Conservation (phyloP, 2,113 vertebrate genomes). For the Tinamus guttatus region DNA sequence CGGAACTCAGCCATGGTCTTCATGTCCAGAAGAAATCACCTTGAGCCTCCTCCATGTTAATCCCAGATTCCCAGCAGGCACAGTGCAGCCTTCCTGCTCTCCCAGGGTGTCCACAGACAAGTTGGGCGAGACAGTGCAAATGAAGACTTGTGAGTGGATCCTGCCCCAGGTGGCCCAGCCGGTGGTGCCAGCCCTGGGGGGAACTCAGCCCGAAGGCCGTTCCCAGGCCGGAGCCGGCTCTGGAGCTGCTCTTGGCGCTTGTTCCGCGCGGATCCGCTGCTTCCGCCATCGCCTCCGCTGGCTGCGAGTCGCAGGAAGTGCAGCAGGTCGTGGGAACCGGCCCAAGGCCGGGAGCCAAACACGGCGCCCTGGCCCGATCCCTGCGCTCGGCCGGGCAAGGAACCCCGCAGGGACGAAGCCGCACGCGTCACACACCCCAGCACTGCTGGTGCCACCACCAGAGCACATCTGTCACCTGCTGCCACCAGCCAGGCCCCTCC, state of each 20-base stretch:
- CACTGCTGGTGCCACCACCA: no score
- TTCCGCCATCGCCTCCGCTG: background rate
- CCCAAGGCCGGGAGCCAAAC: background rate
- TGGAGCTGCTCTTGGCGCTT: background rate
- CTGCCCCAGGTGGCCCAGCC: rapidly evolving
- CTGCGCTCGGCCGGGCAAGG: rapidly evolving
- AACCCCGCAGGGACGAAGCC: rapidly evolving
- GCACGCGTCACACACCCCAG: no score
- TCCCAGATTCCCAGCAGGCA: background rate
- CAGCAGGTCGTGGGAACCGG: conserved; percentile 31
- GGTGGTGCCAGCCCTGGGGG: background rate
- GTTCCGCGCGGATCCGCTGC: background rate
- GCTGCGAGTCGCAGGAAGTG: background rate
- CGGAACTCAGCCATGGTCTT: background rate
- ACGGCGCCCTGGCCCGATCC: rapidly evolving
- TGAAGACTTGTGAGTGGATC: rapidly evolving
- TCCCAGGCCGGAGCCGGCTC: background rate
- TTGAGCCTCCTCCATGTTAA: background rate
- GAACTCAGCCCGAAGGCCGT: background rate
- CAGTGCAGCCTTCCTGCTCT: background rate
- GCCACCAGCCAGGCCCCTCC: background rate
- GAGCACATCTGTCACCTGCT: no score
- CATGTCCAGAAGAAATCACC: rapidly evolving
- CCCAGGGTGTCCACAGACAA: rapidly evolving
- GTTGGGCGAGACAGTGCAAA: background rate